Conservation (phyloP, 2,888 invertebrate species). For the Drosophila pseudotalamancana region DNA sequence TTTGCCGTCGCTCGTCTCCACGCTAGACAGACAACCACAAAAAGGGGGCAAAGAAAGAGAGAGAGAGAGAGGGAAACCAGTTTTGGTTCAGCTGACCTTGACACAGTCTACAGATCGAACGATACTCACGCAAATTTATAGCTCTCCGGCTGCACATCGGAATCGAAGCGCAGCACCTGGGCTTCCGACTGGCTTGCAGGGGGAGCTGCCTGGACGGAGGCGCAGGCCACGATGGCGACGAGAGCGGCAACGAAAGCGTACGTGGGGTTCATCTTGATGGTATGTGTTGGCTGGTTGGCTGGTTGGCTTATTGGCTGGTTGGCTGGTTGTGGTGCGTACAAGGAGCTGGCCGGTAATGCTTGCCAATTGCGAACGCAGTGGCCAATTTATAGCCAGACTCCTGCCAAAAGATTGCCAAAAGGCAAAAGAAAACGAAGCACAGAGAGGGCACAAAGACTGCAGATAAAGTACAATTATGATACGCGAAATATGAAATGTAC, state of each 20-base stretch:
- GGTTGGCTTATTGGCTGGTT: background rate
- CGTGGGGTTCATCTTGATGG: constrained; percentile 66
- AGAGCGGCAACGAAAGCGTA: constrained; percentile 32
- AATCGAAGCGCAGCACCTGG: constrained; percentile 87
- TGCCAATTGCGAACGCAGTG: constrained; percentile 47
- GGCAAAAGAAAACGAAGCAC: background rate
- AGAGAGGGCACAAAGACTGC: constrained; percentile 12
- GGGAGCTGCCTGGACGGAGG: constrained; percentile 77
- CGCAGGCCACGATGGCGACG: constrained; percentile 69
- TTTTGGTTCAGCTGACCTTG: constrained; percentile 42
- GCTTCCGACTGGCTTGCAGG: constrained; percentile 85
- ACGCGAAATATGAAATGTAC: constrained; percentile 6
- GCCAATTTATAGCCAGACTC: constrained; percentile 62
- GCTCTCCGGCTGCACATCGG: constrained; percentile 84
- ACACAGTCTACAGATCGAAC: constrained; percentile 29
- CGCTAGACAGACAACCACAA: constrained; percentile 82
- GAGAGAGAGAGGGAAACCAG: constrained; percentile 33
- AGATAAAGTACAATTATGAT: constrained; percentile 14
- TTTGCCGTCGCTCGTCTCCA: constrained; percentile 88
- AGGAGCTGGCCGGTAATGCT: constrained; percentile 76
- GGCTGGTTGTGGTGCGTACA: constrained; percentile 50
- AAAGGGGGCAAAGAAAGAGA: constrained; percentile 1
- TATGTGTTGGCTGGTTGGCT: background rate
- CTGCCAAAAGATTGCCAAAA: constrained; percentile 28
- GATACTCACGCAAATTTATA: constrained; percentile 81